Evolutionary conservation across 1,140 invertebrate species (phyloP), one percentile per base, ranked within the genome.

Genomic region (Drosophila aff.): DNA sequence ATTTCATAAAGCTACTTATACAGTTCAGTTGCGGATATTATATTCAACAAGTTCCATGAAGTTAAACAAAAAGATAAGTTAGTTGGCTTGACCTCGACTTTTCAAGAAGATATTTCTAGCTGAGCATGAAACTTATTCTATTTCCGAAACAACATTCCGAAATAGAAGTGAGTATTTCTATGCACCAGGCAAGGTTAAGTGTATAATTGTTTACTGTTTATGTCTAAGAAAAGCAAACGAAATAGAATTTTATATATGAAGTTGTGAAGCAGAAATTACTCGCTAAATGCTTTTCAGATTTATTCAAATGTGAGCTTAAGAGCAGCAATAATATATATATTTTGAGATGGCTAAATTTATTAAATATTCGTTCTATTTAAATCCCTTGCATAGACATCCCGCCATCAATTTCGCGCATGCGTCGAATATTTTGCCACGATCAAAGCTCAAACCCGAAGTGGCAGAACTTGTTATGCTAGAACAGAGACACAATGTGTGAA

Each of bases 371-470:
- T 59, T 64, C n/a, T 58, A 58, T 64, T 63, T 10, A 63, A 40
- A 64, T 64, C 50, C 50, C 10, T 21, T 41, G 23, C 33, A 43
- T 15, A 28, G 31, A 62, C 36, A 18, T 52, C 44, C 18, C 16
- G 21, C 13, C 41, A 59, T 18, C 23, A 23, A 33, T 65, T 65
- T 63, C 2, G 36, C 11, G 16, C 28, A 44, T 63, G 58, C 21
- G 59, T 46, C 1, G 41, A 64, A 71, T 71, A 68, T 68, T 55
- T 68, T 4, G 4, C 4, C 21, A 33, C n/a, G 16, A 69, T 68
- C 28, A 57, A 68, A 47, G 33, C 21, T 67, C 1, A 31, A 31
- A 16, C 16, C 26, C 28, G 6, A 68, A 40, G 31, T 33, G 15
- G 49, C 40, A 33, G 15, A 69, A 57, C 44, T 38, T 40, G 33